Conservation (phyloP, 2,797 vertebrate species). For the Pachyuromys duprasi region DNA sequence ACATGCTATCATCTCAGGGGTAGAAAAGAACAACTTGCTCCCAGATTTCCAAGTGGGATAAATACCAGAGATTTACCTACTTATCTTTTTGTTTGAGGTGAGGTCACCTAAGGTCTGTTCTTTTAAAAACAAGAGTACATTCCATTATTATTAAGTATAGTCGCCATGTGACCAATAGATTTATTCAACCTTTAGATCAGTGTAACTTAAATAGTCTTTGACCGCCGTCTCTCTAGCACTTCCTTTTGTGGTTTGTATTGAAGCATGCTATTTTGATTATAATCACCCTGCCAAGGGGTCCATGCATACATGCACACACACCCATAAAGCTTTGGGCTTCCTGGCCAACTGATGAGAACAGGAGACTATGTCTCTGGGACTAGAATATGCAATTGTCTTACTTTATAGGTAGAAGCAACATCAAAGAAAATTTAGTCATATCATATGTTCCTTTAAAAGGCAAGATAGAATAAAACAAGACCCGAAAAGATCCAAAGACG, state of each 20-base stretch:
- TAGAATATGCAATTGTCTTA: background rate
- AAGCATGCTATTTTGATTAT: background rate
- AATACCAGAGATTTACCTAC: no score
- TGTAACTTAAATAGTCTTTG: background rate
- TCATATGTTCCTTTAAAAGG: background rate
- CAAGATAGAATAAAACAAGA: slow-evolving; percentile 27
- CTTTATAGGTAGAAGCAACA: background rate
- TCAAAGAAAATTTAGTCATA: slow-evolving; percentile 6
- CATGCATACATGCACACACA: accelerated
- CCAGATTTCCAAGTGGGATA: no score
- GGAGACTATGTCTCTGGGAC: accelerated
- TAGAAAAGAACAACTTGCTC: no score
- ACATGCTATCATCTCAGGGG: background rate
- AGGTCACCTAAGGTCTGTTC: background rate
- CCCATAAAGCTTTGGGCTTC: background rate
- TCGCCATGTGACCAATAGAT: background rate
- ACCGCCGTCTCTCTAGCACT: background rate
- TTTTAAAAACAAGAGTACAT: background rate
- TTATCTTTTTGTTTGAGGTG: background rate
- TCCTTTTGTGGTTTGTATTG: slow-evolving; percentile 15
- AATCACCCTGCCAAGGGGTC: background rate
- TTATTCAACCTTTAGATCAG: background rate
- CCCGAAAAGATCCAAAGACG: background rate
- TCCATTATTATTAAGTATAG: background rate
- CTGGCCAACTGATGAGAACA: background rate